Evolutionary conservation across 2,888 invertebrate genomes (phyloP), one percentile per base, ranked within the genome.

Genomic region (Yponomeuta sedellus): DNA sequence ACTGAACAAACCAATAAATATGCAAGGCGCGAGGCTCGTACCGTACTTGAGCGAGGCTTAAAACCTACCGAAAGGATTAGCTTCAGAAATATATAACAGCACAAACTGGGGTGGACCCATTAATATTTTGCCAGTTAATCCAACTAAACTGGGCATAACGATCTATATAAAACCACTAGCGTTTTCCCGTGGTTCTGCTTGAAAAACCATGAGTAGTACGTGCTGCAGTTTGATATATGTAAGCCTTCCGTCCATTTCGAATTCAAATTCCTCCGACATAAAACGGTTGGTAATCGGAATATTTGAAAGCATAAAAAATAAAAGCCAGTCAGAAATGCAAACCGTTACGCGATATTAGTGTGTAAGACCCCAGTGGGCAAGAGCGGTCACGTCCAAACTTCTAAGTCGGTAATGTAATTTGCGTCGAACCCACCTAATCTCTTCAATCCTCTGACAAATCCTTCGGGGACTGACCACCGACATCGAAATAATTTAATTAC

Each of bases 321-420:
- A 28, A 28, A 5, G 28, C 2, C 5, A 34, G 34, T 34, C 34
- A 8, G 3, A 34, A 34, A 34, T 8, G 6, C 1, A 34, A 5
- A 8, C 6, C 5, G 2, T 28, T 28, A 28, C 28, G 28, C 5
- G 28, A 28, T 28, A 28, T 28, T 28, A 28, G 5, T 28, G 28
- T 28, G 28, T 28, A 28, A 28, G 28, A 34, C 34, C 34, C 34
- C 34, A 34, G 34, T 8, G 6, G 59, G 22, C 59, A 22, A 22
- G 16, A 61, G 61, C 61, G 61, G 61, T 61, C 28, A 28, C 61
- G n/a, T 52, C 44, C 28, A 10, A 34, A 61, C 40, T 63, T 44
- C 44, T 44, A 40, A 44, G 20, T 44, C n/a, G 44, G 44, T 63
- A 63, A 63, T 63, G 40, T 22, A 63, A 63, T 63, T 63, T 63